These are phyloP conservation scores for Acanthurus lineatus DNA, from an alignment of 2,797 vertebrate genomes.

Conservation along the genomic window DNA sequence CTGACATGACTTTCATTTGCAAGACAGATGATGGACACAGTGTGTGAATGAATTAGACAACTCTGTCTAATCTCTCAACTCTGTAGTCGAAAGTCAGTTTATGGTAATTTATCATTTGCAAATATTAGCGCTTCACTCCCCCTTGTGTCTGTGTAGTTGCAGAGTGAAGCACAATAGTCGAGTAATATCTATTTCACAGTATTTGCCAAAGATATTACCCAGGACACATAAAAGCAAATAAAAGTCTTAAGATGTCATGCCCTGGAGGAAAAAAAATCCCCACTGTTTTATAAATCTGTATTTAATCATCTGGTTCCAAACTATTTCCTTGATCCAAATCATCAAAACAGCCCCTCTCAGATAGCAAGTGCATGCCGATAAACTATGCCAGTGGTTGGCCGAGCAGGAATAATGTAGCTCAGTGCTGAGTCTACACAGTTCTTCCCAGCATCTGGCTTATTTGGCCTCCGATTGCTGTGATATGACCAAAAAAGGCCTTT, in stretches of 20 bases:
- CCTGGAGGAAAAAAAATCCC: too few species aligned
- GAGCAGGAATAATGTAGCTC: conserved; percentile 66
- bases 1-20: conserved; percentile 12
- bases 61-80: too few species aligned
- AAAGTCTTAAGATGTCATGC: conserved; percentile 34
- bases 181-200: neutral
- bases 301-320: conserved; percentile 50
- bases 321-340: conserved; percentile 55
- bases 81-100: neutral
- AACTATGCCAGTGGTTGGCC: conserved; percentile 51
- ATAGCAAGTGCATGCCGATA: conserved; percentile 47
- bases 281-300: conserved; percentile 37
- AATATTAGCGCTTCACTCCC: conserved; percentile 53
- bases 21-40: neutral
- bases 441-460: conserved; percentile 70
- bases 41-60: neutral
- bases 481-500: conserved; percentile 87
- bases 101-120: conserved; percentile 1
- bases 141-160: conserved; percentile 48
- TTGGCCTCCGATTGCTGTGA: conserved; percentile 68
- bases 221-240: conserved; percentile 38
- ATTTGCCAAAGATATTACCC: conserved; percentile 41
- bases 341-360: conserved; percentile 29
- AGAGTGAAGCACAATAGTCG: conserved; percentile 18
- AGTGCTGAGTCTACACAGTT: conserved; percentile 65